phyloP scores from a whole-genome alignment of 2,797 vertebrate genomes.

The Champsocephalus gunnari region DNA sequence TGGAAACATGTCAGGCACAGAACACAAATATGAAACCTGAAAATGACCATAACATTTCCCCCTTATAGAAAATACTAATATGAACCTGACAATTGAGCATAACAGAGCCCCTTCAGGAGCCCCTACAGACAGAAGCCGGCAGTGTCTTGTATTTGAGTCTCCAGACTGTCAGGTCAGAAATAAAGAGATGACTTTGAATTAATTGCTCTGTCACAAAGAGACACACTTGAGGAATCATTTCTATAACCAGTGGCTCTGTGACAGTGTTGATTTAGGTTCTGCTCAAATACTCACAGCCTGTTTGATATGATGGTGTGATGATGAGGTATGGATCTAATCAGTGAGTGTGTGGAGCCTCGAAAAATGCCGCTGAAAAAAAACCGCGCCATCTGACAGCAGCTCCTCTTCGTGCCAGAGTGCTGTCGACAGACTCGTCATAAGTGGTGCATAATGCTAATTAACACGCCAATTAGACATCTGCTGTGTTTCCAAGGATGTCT shows the following conservation, averaged over 20 bases:
- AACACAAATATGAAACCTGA: no score
- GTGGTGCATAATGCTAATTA: conserved; percentile 72
- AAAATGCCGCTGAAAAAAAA: conserved; percentile 27
- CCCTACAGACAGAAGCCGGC: conserved; percentile 19
- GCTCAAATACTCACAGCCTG: conserved; percentile 32
- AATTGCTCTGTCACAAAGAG: not conserved
- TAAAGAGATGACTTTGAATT: conserved; percentile 12
- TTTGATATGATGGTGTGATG: conserved; percentile 38
- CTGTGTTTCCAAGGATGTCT: conserved; percentile 64
- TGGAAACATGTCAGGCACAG: no score
- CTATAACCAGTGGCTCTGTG: conserved; percentile 6
- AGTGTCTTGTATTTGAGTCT: conserved; percentile 9
- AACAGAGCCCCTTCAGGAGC: conserved; percentile 5
- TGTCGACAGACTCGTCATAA: conserved; percentile 56
- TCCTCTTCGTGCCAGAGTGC: conserved; percentile 53
- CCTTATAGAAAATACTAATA: no score
- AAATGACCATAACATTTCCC: no score
- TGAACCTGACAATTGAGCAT: no score
- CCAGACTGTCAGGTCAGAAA: conserved; percentile 20
- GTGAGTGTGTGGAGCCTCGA: conserved; percentile 35
- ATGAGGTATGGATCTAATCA: conserved; percentile 47
- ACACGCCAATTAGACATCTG: conserved; percentile 78
- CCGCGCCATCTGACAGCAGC: conserved; percentile 62
- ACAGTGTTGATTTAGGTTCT: not conserved
- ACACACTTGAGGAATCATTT: conserved; percentile 3